A percentile compares a stretch with the other conserved stretches of the same genome.
These are phyloP conservation scores for Dryobotodes eremita DNA, from an alignment of 2,888 invertebrate genomes.

Conservation along the genomic window DNA sequence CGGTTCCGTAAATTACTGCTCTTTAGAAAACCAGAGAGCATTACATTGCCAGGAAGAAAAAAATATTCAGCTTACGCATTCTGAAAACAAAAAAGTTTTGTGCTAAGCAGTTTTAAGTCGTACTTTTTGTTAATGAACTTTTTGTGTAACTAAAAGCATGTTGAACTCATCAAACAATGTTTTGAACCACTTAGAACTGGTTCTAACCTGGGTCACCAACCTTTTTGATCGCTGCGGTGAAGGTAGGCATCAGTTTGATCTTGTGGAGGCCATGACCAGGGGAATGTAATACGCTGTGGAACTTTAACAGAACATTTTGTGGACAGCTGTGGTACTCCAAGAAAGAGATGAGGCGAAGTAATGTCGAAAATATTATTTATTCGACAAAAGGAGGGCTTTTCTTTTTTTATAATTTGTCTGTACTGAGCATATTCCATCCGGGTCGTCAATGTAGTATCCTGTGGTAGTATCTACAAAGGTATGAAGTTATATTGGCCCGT, in stretches of 20 bases:
- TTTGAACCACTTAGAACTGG: conserved; percentile 41
- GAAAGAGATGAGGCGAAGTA: neutral
- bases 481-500: neutral
- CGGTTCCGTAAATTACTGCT: conserved; percentile 7
- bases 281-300: neutral
- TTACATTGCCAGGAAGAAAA: conserved; percentile 6
- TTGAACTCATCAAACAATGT: conserved; percentile 54
- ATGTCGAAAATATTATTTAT: too few species aligned
- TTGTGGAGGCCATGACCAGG: conserved; percentile 6
- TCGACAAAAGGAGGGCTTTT: neutral
- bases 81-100: conserved; percentile 19
- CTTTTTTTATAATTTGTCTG: neutral
- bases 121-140: conserved; percentile 48
- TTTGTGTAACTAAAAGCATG: conserved; percentile 52
- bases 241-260: neutral
- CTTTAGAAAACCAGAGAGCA: conserved; percentile 17
- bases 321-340: neutral
- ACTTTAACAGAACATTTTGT: neutral
- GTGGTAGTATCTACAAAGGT: too few species aligned
- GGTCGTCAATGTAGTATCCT: too few species aligned
- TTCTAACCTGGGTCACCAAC: conserved; percentile 50
- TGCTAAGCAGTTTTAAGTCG: conserved; percentile 31
- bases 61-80: neutral
- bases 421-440: too few species aligned
- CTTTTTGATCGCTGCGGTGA: conserved; percentile 29